Base-by-base conservation (phyloP, 2,888 invertebrate genomes). In the Platycnemis pennipes region DNA sequence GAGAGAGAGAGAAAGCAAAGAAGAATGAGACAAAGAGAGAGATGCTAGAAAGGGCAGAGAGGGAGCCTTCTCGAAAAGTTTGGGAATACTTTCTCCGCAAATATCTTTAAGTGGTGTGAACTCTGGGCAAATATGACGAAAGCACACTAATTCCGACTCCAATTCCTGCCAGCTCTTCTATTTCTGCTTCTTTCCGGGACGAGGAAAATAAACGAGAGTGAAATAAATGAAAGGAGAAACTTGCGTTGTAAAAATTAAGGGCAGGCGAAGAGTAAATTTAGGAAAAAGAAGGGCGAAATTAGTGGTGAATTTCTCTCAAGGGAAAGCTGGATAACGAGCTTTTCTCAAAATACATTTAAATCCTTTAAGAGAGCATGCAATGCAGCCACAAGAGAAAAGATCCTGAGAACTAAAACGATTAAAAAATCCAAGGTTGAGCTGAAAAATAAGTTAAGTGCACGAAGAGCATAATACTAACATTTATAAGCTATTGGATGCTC, bases 101-200 rank as follows among this genome's bases (percentile, higher is more conserved):
- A 77, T 77, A 77, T 77, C 77, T 77, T 37, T 77, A 77, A 77
- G 77, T 77, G 77, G 77, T 77, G 77, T 77, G 77, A 77, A 77
- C 37, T 31, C 37, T 77, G 77, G 77, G n/a, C 13, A 77, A 77
- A 77, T 77, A 37, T 77, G 77, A 37, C 77, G 37, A 77, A 37
- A 77, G 37, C 37, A 77, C 63, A 77, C 77, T 77, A 77, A 77
- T 77, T 37, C 16, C 37, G 37, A 11, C 31, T 77, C 77, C 77
- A 37, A 77, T 77, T 37, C 16, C 37, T 11, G 31, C 0, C 31
- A 37, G 13, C 37, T 37, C 37, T 37, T 37, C 37, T 77, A 1
- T n/a, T 37, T 77, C 69, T 77, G 8, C 5, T 8, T 77, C 69
- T 31, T 63, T 63, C 63, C 22, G 26, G 26, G 1, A 26, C 1